A percentile compares a stretch with the other conserved stretches of the same genome.
phyloP scores from a whole-genome alignment of 2,797 vertebrate species.

The Mus spretus region DNA sequence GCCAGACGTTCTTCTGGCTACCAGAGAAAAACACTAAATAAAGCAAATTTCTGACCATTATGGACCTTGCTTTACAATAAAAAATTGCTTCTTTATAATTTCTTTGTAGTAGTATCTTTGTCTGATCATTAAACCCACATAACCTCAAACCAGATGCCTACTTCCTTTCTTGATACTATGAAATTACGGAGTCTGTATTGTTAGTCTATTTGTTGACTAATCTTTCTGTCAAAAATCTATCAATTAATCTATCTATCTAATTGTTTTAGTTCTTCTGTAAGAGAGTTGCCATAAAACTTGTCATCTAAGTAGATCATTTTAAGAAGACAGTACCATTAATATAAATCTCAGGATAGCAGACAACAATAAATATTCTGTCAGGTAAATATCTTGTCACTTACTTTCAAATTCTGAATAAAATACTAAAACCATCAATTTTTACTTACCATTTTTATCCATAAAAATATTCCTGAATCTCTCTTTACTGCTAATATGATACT shows the following conservation, averaged over 20 bases:
- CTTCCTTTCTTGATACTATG: neutral
- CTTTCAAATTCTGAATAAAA: neutral
- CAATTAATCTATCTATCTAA: neutral
- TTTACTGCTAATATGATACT: neutral
- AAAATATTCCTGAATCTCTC: neutral
- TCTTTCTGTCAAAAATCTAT: neutral
- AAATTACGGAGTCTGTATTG: neutral
- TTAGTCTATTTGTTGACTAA: neutral
- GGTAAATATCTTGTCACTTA: neutral
- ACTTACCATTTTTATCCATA: neutral
- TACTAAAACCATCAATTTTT: neutral
- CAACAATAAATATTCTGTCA: neutral
- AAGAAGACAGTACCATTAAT: neutral
- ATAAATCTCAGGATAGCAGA: neutral
- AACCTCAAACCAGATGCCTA: neutral
- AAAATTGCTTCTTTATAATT: neutral
- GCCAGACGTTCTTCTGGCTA: neutral
- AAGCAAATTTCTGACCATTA: neutral
- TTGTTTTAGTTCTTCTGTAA: neutral
- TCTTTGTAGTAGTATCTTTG: neutral
- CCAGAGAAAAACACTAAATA: neutral
- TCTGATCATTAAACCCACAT: neutral
- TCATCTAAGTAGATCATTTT: neutral
- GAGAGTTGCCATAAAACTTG: neutral
- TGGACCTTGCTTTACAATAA: neutral